Conservation (phyloP, 53 echinoderm and acorn worm genomes). For the Arbacia lixula region DNA sequence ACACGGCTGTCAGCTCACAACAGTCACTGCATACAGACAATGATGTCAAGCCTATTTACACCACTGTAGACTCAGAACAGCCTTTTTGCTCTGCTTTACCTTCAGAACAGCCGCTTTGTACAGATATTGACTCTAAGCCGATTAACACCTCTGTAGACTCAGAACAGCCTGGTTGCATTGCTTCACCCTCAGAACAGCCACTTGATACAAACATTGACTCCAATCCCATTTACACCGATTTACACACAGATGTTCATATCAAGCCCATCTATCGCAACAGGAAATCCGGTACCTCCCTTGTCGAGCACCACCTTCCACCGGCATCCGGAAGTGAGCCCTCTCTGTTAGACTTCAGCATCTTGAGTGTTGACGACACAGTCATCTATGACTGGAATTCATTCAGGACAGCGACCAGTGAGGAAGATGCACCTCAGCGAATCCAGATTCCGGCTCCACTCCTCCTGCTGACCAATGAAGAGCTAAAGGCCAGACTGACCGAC, state of each 20-base stretch:
- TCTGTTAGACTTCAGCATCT: slow-evolving; percentile 28
- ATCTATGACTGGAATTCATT: slow-evolving; percentile 88
- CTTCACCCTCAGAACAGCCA: too few relatives aligned
- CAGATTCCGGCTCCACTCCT: slow-evolving; percentile 55
- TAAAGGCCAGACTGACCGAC: slow-evolving; percentile 54
- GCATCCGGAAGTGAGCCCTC: slow-evolving; percentile 20
- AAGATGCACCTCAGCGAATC: neutral
- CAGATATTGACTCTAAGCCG: too few relatives aligned
- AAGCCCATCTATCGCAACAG: slow-evolving; percentile 72
- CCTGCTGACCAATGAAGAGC: slow-evolving; percentile 57
- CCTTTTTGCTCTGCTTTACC: too few relatives aligned
- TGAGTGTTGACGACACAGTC: slow-evolving; percentile 64
- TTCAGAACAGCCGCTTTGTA: too few relatives aligned
- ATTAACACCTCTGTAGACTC: too few relatives aligned
- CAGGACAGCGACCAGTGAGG: slow-evolving; percentile 43
- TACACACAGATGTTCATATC: neutral
- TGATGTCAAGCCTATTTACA: too few relatives aligned
- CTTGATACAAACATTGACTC: too few relatives aligned
- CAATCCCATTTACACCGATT: too few relatives aligned
- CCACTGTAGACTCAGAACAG: too few relatives aligned
- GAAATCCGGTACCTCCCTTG: slow-evolving; percentile 61
- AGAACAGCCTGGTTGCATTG: too few relatives aligned
- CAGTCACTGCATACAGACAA: too few relatives aligned
- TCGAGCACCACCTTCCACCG: slow-evolving; percentile 75
- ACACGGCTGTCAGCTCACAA: too few relatives aligned